phyloP scores from a whole-genome alignment of 2,888 invertebrate species.

The Alcis repandata region DNA sequence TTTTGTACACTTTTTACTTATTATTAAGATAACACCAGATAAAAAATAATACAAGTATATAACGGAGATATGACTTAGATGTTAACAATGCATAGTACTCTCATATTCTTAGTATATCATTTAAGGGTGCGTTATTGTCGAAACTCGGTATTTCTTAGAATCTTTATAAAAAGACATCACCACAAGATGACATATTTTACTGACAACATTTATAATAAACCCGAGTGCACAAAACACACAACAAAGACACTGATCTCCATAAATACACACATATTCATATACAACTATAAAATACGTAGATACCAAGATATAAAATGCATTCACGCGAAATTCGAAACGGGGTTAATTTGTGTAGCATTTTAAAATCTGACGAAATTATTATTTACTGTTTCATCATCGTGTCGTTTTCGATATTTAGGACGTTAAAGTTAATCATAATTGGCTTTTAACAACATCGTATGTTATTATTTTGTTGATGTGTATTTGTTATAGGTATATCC shows the following conservation, averaged over 20 bases:
- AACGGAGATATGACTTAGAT: constrained; percentile 84
- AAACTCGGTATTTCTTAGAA: constrained; percentile 2
- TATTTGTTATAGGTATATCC: constrained; percentile 5
- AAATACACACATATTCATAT: constrained; percentile 9
- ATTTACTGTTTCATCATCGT: constrained; percentile 36
- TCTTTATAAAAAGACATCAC: background rate
- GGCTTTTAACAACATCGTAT: constrained; percentile 1
- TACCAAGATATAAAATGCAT: constrained; percentile 18
- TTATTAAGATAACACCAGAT: constrained; percentile 84
- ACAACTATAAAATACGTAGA: constrained; percentile 15
- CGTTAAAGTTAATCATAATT: constrained; percentile 1
- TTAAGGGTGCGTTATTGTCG: constrained; percentile 11
- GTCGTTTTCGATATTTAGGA: constrained; percentile 3
- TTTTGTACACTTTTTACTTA: constrained; percentile 84
- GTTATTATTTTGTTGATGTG: constrained; percentile 1
- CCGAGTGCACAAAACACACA: constrained; percentile 16
- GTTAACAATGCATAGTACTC: constrained; percentile 72
- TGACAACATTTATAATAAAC: constrained; percentile 4
- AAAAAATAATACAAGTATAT: constrained; percentile 78
- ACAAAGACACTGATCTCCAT: constrained; percentile 14
- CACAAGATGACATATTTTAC: background rate
- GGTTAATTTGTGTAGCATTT: background rate
- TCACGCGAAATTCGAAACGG: constrained; percentile 12
- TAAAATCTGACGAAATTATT: constrained; percentile 5
- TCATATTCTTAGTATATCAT: constrained; percentile 28